These are phyloP conservation scores for Aurelia coerulea DNA, from an alignment of 30 jellyfish, hydroid and myxozoan genomes.

Conservation along the genomic window DNA sequence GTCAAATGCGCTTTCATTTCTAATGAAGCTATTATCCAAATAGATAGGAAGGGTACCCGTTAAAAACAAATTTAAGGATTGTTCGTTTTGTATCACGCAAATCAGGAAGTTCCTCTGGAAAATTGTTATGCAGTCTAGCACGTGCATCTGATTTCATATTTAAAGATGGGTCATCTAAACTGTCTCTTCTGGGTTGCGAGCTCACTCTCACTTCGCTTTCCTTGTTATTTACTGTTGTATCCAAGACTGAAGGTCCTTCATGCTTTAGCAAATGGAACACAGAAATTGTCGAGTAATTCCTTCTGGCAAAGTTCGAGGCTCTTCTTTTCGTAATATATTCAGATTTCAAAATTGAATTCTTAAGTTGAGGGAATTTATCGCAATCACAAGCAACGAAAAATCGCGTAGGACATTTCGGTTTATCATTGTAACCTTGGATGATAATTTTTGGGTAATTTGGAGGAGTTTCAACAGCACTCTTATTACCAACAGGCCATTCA, in stretches of 20 bases:
- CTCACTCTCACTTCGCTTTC: not conserved
- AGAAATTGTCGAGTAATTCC: constrained; percentile 48
- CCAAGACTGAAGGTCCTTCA: not conserved
- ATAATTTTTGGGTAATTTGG: constrained; percentile 17
- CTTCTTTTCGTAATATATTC: constrained; percentile 33
- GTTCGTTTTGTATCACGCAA: constrained; percentile 49
- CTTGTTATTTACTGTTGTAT: not conserved
- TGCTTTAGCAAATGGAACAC: constrained; percentile 49
- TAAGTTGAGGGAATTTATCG: constrained; percentile 38
- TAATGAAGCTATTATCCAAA: constrained; percentile 22
- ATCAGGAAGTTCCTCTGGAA: constrained; percentile 57
- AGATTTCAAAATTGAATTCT: constrained; percentile 32
- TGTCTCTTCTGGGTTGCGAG: not conserved
- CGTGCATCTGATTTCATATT: constrained; percentile 36
- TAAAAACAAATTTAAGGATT: constrained; percentile 37
- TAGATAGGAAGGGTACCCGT: constrained; percentile 51
- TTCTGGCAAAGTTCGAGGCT: constrained; percentile 43
- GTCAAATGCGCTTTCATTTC: too few species aligned
- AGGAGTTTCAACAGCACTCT: not conserved
- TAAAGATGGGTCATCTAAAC: constrained; percentile 1
- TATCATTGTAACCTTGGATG: constrained; percentile 31
- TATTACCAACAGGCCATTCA: constrained; percentile 26
- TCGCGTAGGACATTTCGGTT: constrained; percentile 28
- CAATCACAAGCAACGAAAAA: constrained; percentile 38
- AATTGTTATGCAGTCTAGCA: constrained; percentile 5